Conservation (phyloP, 2,888 invertebrate genomes). For the Gnatocerus cornutus region DNA sequence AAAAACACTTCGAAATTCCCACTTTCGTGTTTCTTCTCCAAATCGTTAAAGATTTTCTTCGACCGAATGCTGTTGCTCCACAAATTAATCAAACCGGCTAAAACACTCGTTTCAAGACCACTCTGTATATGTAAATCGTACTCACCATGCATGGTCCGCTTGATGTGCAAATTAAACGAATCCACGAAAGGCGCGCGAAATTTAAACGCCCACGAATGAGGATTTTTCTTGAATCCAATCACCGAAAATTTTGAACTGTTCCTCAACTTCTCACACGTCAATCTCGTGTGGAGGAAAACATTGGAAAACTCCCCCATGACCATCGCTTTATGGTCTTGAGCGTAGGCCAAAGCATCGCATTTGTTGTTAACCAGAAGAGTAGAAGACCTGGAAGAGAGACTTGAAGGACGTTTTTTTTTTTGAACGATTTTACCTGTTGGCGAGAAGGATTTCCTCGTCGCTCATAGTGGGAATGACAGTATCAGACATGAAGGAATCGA, state of each 20-base stretch:
- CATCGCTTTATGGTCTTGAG: neutral
- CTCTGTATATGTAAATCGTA: too few relatives aligned
- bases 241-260: neutral
- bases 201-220: conserved; percentile 6
- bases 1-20: too few relatives aligned
- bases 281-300: neutral
- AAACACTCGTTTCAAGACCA: too few relatives aligned
- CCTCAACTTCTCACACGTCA: neutral
- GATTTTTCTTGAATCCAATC: neutral
- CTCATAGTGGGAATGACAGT: neutral
- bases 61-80: neutral
- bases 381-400: neutral
- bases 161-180: neutral
- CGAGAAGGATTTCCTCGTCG: neutral
- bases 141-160: neutral
- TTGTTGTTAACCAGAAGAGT: neutral
- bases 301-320: neutral
- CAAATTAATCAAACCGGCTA: too few relatives aligned
- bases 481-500: neutral
- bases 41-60: too few relatives aligned
- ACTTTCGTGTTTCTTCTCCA: too few relatives aligned
- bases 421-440: neutral
- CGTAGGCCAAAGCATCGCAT: neutral
- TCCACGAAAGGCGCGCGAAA: neutral
- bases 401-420: neutral